Evolutionary conservation across 1,140 invertebrate species (phyloP).

Genomic region (Trachelipus rathkii): DNA sequence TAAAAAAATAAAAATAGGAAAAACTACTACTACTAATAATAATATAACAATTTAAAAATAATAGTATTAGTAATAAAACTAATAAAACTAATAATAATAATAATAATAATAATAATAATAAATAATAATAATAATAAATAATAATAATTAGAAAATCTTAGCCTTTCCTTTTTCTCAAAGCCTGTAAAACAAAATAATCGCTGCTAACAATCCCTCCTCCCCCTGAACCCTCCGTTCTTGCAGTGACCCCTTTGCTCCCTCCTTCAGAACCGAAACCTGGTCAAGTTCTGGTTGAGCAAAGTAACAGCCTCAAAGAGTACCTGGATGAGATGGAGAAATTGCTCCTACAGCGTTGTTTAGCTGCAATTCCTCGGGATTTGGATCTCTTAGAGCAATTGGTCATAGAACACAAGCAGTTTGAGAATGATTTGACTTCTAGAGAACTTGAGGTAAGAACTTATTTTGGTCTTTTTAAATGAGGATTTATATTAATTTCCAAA

Average conservation of each 20-base stretch:
- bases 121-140: too few relatives aligned
- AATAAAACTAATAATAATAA: too few relatives aligned
- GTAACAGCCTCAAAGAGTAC: conserved; percentile 69
- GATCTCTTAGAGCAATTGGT: conserved; percentile 80
- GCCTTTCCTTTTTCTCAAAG: too few relatives aligned
- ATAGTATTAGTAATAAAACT: too few relatives aligned
- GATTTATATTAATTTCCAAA: too few relatives aligned
- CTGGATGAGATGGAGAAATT: conserved; percentile 80
- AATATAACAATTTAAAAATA: too few relatives aligned
- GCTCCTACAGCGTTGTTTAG: conserved; percentile 64
- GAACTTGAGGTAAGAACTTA: conserved; percentile 45
- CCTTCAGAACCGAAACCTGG: conserved; percentile 72
- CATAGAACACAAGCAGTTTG: conserved; percentile 83
- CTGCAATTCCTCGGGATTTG: conserved; percentile 75
- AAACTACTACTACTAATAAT: too few relatives aligned
- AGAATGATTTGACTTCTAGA: conserved; percentile 60
- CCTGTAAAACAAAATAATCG: background rate
- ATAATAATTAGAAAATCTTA: too few relatives aligned
- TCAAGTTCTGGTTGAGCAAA: conserved; percentile 77
- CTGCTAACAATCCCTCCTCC: background rate
- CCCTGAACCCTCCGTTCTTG: background rate
- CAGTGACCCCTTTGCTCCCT: conserved; percentile 11
- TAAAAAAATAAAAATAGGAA: too few relatives aligned
- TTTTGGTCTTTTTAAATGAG: background rate
- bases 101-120: too few relatives aligned